These are phyloP conservation scores for Macrocentrus cingulum DNA, from an alignment of 1,140 invertebrate genomes.

Conservation along the genomic window DNA sequence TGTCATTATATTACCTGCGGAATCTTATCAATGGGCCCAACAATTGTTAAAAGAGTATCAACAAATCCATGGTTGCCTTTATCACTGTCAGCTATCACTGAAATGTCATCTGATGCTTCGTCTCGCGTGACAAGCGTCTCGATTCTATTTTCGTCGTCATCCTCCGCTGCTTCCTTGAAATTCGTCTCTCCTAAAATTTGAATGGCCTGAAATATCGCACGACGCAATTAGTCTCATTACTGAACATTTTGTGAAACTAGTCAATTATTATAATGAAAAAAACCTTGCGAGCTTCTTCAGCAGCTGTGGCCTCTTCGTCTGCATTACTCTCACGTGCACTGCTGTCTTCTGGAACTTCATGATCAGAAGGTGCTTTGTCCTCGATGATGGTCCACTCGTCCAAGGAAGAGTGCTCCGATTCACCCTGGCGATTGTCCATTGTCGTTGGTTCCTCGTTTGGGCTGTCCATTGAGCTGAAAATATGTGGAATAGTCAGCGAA, in stretches of 20 bases:
- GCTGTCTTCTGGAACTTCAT: background rate
- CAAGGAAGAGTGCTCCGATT: background rate
- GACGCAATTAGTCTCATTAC: background rate
- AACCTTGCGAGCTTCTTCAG: slow-evolving; percentile 10
- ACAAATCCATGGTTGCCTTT: slow-evolving; percentile 1
- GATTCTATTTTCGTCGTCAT: background rate
- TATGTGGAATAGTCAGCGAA: too few relatives aligned
- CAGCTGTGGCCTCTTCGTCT: background rate
- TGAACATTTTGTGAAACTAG: background rate
- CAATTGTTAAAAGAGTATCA: background rate
- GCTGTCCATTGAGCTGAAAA: slow-evolving; percentile 2
- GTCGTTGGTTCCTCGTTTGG: background rate
- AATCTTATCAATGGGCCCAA: background rate
- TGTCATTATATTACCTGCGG: too few relatives aligned
- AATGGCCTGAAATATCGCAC: slow-evolving; percentile 2
- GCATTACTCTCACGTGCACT: background rate
- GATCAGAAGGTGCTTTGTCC: slow-evolving; percentile 7
- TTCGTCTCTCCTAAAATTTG: background rate
- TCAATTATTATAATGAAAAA: background rate
- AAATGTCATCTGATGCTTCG: slow-evolving; percentile 27
- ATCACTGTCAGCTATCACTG: slow-evolving; percentile 28
- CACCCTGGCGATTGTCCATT: background rate
- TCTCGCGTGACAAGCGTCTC: background rate
- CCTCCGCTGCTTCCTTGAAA: background rate
- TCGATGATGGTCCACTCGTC: slow-evolving; percentile 10